Evolutionary conservation across 2,797 vertebrate genomes (phyloP).

Genomic region (Aplochiton taeniatus): DNA sequence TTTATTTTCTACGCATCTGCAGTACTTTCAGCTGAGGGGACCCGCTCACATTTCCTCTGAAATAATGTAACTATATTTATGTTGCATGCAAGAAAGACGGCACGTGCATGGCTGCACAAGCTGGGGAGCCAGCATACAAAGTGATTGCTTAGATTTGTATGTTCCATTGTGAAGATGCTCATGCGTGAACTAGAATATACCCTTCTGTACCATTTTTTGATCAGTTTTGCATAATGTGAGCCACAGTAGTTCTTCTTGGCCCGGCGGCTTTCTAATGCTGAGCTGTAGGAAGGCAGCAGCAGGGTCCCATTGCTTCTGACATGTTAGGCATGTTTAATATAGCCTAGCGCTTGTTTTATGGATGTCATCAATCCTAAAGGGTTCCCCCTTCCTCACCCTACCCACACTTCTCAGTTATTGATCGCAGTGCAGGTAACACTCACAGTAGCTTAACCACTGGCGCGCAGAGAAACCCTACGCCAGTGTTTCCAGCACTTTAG

Average conservation of each 20-base stretch:
- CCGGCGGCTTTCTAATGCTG: constrained; percentile 29
- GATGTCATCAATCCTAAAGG: constrained; percentile 51
- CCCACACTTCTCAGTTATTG: constrained; percentile 47
- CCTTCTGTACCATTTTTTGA: constrained; percentile 12
- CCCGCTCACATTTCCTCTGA: too few species aligned
- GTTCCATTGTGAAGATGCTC: too few species aligned
- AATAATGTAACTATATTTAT: too few species aligned
- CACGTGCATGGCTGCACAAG: too few species aligned
- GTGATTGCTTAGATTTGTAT: too few species aligned
- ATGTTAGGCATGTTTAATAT: constrained; percentile 59
- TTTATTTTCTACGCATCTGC: too few species aligned
- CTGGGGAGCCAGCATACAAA: too few species aligned
- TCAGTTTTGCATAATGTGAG: constrained; percentile 35
- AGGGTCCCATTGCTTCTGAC: constrained; percentile 25
- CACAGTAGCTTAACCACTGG: constrained; percentile 24
- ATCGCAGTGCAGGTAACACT: constrained; percentile 51
- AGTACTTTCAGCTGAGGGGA: too few species aligned
- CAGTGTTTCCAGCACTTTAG: constrained; percentile 48
- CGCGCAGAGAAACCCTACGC: constrained; percentile 24
- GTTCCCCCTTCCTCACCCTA: neutral
- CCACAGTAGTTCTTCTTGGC: constrained; percentile 35
- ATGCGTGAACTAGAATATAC: too few species aligned
- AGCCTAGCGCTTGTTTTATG: constrained; percentile 54
- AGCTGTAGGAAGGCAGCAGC: neutral
- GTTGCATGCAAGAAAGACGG: too few species aligned